These are phyloP conservation scores for Dugesia japonica DNA, from an alignment of 2,888 invertebrate species.

Conservation along the genomic window DNA sequence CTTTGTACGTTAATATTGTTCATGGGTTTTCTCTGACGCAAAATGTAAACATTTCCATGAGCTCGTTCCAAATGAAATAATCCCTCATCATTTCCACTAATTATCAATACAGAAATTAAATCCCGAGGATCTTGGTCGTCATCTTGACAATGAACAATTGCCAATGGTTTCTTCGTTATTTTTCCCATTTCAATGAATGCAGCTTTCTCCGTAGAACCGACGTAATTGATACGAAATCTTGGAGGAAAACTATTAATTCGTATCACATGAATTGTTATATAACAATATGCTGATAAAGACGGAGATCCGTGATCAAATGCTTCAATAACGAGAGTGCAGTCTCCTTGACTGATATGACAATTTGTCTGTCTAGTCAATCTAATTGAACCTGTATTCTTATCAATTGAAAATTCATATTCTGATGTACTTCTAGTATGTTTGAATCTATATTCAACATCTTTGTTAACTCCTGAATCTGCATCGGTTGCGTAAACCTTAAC, in stretches of 20 bases:
- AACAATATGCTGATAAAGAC: neutral
- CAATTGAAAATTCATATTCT: neutral
- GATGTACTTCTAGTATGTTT: neutral
- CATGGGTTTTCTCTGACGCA: neutral
- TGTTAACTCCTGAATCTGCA: conserved; percentile 60
- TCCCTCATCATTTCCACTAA: neutral
- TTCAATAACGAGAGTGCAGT: conserved; percentile 1
- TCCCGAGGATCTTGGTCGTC: neutral
- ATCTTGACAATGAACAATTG: neutral
- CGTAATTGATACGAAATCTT: neutral
- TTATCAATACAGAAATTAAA: neutral
- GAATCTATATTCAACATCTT: neutral
- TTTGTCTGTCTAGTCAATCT: neutral
- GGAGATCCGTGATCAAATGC: conserved; percentile 12
- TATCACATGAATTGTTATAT: neutral
- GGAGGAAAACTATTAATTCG: neutral
- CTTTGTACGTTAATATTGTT: neutral
- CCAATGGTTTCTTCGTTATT: neutral
- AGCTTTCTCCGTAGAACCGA: neutral
- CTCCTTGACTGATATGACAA: neutral
- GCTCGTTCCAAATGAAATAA: neutral
- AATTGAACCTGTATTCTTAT: neutral
- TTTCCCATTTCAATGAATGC: conserved; percentile 6
- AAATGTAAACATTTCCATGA: neutral
- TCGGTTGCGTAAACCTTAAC: conserved; percentile 81